phyloP scores from a whole-genome alignment of 1,140 invertebrate species.

The Magallana angulata region DNA sequence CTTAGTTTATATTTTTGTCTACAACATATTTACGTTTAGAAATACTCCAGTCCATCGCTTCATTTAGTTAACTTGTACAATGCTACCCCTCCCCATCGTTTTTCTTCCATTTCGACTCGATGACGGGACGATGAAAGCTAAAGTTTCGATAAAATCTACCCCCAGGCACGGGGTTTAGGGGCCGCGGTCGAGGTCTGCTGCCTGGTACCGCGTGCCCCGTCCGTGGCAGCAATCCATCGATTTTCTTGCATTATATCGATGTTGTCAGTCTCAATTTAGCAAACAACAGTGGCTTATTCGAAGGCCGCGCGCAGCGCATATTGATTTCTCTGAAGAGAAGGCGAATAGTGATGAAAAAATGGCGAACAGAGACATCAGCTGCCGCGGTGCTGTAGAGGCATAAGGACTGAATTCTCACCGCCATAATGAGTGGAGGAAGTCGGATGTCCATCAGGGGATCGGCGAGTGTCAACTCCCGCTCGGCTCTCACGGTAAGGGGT shows the following conservation, averaged over 20 bases:
- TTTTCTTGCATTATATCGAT: slow-evolving; percentile 19
- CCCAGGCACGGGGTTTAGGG: neutral
- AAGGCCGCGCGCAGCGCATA: slow-evolving; percentile 24
- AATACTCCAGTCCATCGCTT: too few species aligned
- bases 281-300: slow-evolving; percentile 20
- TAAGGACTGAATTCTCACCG: neutral
- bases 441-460: slow-evolving; percentile 12
- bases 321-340: slow-evolving; percentile 6
- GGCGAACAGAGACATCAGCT: slow-evolving; percentile 27
- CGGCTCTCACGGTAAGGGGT: neutral
- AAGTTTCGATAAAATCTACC: neutral
- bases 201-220: neutral
- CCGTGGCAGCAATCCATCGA: slow-evolving; percentile 16
- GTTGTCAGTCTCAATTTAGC: slow-evolving; percentile 35
- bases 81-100: too few species aligned
- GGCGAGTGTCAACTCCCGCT: neutral
- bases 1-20: too few species aligned
- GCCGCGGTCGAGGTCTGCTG: neutral
- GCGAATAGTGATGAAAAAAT: slow-evolving; percentile 33
- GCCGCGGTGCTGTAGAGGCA: neutral
- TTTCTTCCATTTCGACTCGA: too few species aligned
- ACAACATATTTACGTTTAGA: too few species aligned
- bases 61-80: too few species aligned
- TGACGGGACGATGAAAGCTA: too few species aligned
- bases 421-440: neutral